Conservation (phyloP, 1,140 invertebrate genomes). For the Nebria ingens region DNA sequence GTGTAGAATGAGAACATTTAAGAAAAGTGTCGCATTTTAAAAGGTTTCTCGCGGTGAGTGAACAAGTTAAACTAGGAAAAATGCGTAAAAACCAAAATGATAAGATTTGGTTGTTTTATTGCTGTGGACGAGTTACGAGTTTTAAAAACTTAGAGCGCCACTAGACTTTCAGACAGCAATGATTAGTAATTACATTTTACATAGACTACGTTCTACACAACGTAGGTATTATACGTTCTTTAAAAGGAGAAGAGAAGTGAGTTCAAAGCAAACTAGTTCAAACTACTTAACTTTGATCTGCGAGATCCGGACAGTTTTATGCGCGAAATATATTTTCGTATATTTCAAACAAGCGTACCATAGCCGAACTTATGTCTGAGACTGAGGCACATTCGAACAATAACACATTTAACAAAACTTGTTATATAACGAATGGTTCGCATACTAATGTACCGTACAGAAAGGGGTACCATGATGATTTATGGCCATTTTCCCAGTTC, state of each 20-base stretch:
- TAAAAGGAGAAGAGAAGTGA: background rate
- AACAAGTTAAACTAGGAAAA: too few relatives aligned
- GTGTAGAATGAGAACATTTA: too few relatives aligned
- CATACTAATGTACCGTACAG: background rate
- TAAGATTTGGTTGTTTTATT: too few relatives aligned
- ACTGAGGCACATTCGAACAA: background rate
- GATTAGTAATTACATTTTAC: constrained; percentile 1
- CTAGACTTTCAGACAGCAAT: too few relatives aligned
- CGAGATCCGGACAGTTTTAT: background rate
- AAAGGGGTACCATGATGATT: too few relatives aligned
- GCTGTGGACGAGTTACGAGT: too few relatives aligned
- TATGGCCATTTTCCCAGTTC: too few relatives aligned
- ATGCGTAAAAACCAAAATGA: too few relatives aligned
- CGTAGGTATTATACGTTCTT: background rate
- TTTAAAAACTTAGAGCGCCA: too few relatives aligned
- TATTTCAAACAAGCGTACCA: background rate
- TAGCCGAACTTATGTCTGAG: background rate
- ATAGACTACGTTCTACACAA: background rate
- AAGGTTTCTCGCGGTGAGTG: too few relatives aligned
- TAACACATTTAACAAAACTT: constrained; percentile 9
- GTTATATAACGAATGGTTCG: background rate
- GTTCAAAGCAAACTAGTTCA: constrained; percentile 1
- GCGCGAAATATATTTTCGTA: constrained; percentile 2
- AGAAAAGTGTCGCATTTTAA: too few relatives aligned
- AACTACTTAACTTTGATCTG: constrained; percentile 5